A percentile compares a stretch with the other conserved stretches of the same genome.
Conservation (phyloP, 2,888 invertebrate species). For the Drosophila gaucha region DNA sequence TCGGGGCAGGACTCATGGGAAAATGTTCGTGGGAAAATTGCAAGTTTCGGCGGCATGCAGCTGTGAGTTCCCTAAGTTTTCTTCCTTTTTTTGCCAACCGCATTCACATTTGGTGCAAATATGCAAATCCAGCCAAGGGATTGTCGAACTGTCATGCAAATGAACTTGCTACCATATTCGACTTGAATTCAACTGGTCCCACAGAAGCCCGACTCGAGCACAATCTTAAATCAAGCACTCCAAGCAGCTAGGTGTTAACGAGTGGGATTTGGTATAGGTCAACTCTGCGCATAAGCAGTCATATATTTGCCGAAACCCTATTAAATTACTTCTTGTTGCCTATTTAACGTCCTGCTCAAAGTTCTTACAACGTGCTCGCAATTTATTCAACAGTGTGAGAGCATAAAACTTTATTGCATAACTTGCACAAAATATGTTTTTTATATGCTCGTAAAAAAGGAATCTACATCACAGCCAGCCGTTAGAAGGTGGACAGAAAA, state of each 20-base stretch:
- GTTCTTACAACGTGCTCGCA: conserved; percentile 51
- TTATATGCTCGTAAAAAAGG: conserved; percentile 59
- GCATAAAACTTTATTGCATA: conserved; percentile 74
- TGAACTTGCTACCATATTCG: conserved; percentile 38
- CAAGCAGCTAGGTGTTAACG: conserved; percentile 67
- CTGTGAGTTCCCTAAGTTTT: conserved; percentile 25
- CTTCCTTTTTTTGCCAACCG: conserved; percentile 4
- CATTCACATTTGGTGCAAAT: conserved; percentile 49
- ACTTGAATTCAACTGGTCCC: conserved; percentile 3
- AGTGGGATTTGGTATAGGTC: conserved; percentile 18
- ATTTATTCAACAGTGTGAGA: conserved; percentile 74
- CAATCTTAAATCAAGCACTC: conserved; percentile 37
- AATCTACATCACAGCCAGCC: conserved; percentile 31
- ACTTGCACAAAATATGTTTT: conserved; percentile 64
- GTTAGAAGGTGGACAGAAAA: neutral
- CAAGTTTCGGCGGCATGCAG: conserved; percentile 50
- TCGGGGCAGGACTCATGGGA: conserved; percentile 28
- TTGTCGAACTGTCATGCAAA: conserved; percentile 60
- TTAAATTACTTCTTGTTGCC: conserved; percentile 27
- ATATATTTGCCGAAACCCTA: conserved; percentile 33
- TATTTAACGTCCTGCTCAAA: conserved; percentile 31
- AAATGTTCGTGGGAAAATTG: conserved; percentile 47
- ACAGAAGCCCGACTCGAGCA: conserved; percentile 12
- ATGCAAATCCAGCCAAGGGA: conserved; percentile 59
- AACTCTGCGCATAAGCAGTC: conserved; percentile 27